A percentile compares a stretch with the other conserved stretches of the same genome.
Evolutionary conservation across 2,888 invertebrate genomes (phyloP).

Genomic region (Ommatoiulus sabulosus): DNA sequence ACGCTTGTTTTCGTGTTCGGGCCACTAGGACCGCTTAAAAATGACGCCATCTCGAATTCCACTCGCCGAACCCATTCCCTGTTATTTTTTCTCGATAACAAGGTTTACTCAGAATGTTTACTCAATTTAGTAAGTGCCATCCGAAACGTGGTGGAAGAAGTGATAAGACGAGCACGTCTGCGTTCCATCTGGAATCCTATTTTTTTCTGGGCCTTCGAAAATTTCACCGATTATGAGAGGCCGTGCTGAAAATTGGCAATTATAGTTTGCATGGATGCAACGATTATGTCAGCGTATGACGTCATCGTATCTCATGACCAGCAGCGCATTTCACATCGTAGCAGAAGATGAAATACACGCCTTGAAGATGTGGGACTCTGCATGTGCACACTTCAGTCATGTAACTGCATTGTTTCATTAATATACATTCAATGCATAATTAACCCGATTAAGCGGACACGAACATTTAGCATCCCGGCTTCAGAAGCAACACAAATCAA

Average conservation of each 20-base stretch:
- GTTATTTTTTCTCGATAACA: conserved; percentile 23
- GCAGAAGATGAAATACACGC: not conserved
- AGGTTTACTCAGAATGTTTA: conserved; percentile 43
- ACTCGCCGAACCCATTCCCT: not conserved
- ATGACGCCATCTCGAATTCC: not conserved
- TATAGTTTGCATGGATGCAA: not conserved
- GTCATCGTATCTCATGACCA: no score
- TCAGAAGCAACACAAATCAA: no score
- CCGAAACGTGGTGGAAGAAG: conserved; percentile 6
- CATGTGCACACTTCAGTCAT: no score
- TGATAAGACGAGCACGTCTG: conserved; percentile 40
- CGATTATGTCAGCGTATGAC: not conserved
- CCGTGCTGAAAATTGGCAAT: not conserved
- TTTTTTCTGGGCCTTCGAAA: not conserved
- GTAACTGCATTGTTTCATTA: no score
- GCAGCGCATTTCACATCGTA: not conserved
- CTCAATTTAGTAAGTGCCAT: conserved; percentile 21
- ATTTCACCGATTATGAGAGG: not conserved
- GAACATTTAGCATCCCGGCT: no score
- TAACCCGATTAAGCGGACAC: no score
- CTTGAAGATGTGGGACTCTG: no score
- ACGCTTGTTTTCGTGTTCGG: not conserved
- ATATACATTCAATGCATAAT: no score
- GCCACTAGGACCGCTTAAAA: not conserved
- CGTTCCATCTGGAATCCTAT: not conserved